Evolutionary conservation across 2,888 invertebrate genomes (phyloP).

Genomic region (Scaptomyza flava): DNA sequence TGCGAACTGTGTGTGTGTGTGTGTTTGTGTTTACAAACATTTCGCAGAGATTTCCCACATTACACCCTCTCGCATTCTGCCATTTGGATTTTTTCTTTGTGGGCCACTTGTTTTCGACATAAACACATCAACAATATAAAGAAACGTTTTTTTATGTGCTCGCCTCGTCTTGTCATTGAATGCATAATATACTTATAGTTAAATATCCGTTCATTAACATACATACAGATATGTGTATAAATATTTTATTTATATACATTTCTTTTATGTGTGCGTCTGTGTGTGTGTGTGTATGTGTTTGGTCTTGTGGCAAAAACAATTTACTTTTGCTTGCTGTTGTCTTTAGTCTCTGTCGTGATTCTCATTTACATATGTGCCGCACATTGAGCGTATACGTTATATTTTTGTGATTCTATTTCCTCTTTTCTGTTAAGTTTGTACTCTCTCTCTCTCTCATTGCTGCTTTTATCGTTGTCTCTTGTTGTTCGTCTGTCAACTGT

Average conservation of each 20-base stretch:
- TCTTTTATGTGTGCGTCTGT: slow-evolving; percentile 24
- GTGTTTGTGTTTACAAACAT: slow-evolving; percentile 31
- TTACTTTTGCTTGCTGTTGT: slow-evolving; percentile 16
- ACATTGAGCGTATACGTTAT: slow-evolving; percentile 62
- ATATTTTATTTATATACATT: slow-evolving; percentile 45
- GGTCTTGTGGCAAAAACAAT: slow-evolving; percentile 11
- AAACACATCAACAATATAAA: slow-evolving; percentile 37
- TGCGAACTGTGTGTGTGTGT: slow-evolving; percentile 1
- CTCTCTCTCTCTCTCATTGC: slow-evolving; percentile 30
- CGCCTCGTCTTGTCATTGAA: slow-evolving; percentile 46
- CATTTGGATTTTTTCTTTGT: background rate
- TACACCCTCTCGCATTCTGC: background rate
- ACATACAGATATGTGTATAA: slow-evolving; percentile 26
- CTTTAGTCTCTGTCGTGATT: slow-evolving; percentile 43
- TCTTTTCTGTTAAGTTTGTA: slow-evolving; percentile 24
- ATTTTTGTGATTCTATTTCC: slow-evolving; percentile 43
- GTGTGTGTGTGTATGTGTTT: too few relatives aligned
- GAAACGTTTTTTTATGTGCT: slow-evolving; percentile 36
- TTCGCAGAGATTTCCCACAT: slow-evolving; percentile 9
- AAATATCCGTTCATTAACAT: slow-evolving; percentile 39
- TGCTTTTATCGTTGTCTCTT: slow-evolving; percentile 12
- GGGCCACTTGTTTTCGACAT: slow-evolving; percentile 34
- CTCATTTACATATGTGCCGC: slow-evolving; percentile 45
- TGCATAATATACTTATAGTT: slow-evolving; percentile 42
- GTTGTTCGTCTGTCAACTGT: slow-evolving; percentile 34